Base-by-base conservation (phyloP, 2,113 vertebrate species). In the Labrus mixtus region DNA sequence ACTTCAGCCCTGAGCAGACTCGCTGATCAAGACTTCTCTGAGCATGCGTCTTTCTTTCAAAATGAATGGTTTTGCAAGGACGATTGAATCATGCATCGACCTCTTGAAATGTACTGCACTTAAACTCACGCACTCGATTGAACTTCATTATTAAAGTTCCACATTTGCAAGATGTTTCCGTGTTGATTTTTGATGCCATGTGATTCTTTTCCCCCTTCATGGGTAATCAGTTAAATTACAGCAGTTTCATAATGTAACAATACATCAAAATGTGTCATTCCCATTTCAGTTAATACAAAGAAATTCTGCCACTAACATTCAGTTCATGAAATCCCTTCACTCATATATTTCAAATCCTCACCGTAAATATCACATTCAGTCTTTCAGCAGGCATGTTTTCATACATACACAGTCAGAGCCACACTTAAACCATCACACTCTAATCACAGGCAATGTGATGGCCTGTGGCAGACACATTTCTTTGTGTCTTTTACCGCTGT, bases 301-400 rank as follows among this genome's bases (percentile, higher is more conserved):
- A 23, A 80, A 50, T 29, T 61, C 25, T 19, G 23, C 46, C 50
- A 20, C 48, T 45, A 33, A 50, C 65, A 53, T 80, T 59, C 50
- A 54, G 45, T 50, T 17, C 62, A 51, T 0, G 0, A 23, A 56
- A 65, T 64, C 68, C 68, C 68, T 81, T 88, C 82, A 86, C 65
- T 33, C 29, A 33, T 6, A 33, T 33, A 6, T 33, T 33, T 33
- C 1, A 33, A 53, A 72, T 87, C 69, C 54, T 16, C 20, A 11
- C 41, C 33, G 15, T 73, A 64, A 79, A 63, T 71, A 76, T 71
- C 46, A 46, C 66, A 57, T 58, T 71, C 39, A 48, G 37, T 75
- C 76, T 82, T 69, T 83, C 69, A 84, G 58, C 13, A 16, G 19
- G n/a, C 68, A 8, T 88, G 76, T 87, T 87, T 83, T 81, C 76